Evolutionary conservation across 1,140 invertebrate genomes (phyloP), one percentile per base, ranked within the genome.

Genomic region (Heliconius congener): DNA sequence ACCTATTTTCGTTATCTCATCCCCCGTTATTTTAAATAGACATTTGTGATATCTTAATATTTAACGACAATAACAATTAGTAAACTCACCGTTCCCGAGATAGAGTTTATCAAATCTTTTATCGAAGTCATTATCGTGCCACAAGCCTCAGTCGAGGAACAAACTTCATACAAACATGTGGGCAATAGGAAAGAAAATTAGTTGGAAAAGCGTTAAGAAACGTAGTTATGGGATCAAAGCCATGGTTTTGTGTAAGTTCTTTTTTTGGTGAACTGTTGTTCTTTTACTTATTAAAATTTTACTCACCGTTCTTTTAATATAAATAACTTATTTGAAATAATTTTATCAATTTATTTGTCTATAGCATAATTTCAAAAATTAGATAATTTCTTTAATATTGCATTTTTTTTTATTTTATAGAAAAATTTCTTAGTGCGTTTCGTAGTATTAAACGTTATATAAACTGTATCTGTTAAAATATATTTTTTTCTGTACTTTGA

Each of bases 151-250:
- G 72, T 81, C 77, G 23, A 2, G 50, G 66, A 66, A 30, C 27
- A 13, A 30, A 30, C 11, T 13, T 23, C 34, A 55, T 55, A 57
- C 46, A 52, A 76, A 81, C 75, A 78, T 82, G 73, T 81, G 55
- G 73, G 81, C 84, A 79, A 75, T 84, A 82, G 46, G 3, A 23
- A 86, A 81, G 73, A 84, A 82, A 81, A 81, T 84, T 8, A 84
- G 74, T 72, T 89, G 88, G 87, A 87, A 89, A 83, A 71, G 80
- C 60, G 71, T 89, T 73, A 89, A 86, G 76, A 88, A 84, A 81
- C 81, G 82, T 30, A 55, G 81, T 39, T 80, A 83, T 79, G 76
- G 71, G 46, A 77, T 79, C 27, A 84, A 84, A 74, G 85, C 86
- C 34, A 86, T 88, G 85, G 46, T 87, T 60, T 79, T 89, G n/a